These are phyloP conservation scores for Neelides folsomi DNA, from an alignment of 2,888 invertebrate species.

Conservation along the genomic window DNA sequence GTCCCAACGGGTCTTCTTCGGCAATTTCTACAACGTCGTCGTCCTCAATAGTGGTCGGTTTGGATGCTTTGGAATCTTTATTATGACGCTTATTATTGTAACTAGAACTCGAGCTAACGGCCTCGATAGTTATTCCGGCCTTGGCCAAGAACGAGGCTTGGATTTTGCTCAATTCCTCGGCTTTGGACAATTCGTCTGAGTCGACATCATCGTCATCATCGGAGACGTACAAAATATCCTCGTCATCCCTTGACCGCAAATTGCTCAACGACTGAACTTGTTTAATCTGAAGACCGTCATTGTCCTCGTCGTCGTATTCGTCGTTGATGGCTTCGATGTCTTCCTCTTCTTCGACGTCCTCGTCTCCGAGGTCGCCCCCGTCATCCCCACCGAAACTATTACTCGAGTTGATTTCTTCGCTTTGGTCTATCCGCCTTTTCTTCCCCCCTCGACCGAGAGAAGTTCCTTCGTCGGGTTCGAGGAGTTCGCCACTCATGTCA, in stretches of 20 bases:
- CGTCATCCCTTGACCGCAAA: slow-evolving; percentile 10
- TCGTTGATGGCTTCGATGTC: slow-evolving; percentile 3
- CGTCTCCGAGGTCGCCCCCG: slow-evolving; percentile 2
- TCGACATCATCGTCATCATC: slow-evolving; percentile 14
- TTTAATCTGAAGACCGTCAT: slow-evolving; percentile 7
- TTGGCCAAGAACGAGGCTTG: slow-evolving; percentile 9
- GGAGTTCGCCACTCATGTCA: too few species aligned
- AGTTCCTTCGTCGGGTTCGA: too few species aligned
- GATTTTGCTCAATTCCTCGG: slow-evolving; percentile 31
- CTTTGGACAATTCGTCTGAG: slow-evolving; percentile 31
- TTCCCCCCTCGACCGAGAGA: too few species aligned
- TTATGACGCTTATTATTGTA: neutral
- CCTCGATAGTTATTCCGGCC: neutral
- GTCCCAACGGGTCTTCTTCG: slow-evolving; percentile 15
- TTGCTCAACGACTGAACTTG: neutral
- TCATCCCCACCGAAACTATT: neutral
- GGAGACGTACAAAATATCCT: slow-evolving; percentile 18
- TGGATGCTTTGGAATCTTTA: neutral
- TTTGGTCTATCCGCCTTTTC: too few species aligned
- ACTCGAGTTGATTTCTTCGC: too few species aligned
- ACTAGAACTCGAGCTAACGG: neutral
- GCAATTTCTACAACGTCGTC: slow-evolving; percentile 30
- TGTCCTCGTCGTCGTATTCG: slow-evolving; percentile 8
- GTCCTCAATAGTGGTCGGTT: slow-evolving; percentile 10
- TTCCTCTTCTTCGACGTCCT: slow-evolving; percentile 5